A percentile compares a stretch with the other conserved stretches of the same genome.
Conservation (phyloP, 2,113 vertebrate species). For the Eidolon helvum region DNA sequence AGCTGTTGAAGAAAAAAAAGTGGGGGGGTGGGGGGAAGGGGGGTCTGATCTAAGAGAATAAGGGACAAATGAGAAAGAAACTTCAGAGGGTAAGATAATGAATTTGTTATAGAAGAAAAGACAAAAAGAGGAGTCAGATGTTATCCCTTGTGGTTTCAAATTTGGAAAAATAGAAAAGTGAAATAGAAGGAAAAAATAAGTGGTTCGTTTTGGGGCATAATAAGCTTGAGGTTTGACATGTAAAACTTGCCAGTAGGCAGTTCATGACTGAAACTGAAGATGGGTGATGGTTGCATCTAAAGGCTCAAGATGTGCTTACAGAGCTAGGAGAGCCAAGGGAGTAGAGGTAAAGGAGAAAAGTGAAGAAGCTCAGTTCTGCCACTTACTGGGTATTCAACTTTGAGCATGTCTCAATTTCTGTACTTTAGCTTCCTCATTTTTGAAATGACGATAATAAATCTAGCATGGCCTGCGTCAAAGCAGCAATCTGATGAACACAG, state of each 20-base stretch:
- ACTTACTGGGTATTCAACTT: neutral
- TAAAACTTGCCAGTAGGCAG: neutral
- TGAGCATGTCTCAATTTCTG: neutral
- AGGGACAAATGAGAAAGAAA: neutral
- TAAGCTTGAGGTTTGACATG: neutral
- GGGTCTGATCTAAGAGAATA: neutral
- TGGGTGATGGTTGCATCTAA: neutral
- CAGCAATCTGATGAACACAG: constrained; percentile 1
- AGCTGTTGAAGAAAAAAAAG: neutral
- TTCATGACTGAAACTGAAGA: neutral
- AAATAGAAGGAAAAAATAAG: neutral
- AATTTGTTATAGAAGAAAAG: neutral
- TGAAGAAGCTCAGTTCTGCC: neutral
- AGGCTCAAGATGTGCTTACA: neutral
- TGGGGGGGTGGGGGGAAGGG: accelerated
- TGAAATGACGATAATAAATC: constrained; percentile 46
- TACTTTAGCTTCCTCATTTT: constrained; percentile 53
- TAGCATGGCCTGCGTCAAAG: constrained; percentile 2
- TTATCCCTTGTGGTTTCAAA: neutral
- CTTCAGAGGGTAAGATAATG: neutral
- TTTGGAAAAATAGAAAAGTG: neutral
- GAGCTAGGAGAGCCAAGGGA: neutral
- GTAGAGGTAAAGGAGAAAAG: neutral
- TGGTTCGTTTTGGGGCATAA: neutral
- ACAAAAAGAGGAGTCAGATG: neutral